Conservation (phyloP, 2,113 vertebrate genomes). For the Cololabis saira region DNA sequence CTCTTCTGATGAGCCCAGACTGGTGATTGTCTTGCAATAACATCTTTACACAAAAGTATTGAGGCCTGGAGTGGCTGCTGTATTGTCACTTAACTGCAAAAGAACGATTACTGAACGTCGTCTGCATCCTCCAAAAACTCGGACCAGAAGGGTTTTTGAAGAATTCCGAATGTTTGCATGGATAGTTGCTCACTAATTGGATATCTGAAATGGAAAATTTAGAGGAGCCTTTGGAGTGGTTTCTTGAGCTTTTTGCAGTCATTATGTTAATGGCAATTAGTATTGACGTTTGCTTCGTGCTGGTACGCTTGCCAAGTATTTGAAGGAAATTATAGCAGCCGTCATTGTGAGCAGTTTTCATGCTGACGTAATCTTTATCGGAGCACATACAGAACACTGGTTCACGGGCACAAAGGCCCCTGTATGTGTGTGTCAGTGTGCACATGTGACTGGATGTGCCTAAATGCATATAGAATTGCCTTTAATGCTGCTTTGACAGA, state of each 20-base stretch:
- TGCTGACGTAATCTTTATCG: slow-evolving; percentile 47
- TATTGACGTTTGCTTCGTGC: slow-evolving; percentile 65
- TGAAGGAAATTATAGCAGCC: slow-evolving; percentile 52
- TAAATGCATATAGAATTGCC: slow-evolving; percentile 43
- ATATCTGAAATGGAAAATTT: slow-evolving; percentile 39
- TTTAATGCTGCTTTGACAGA: slow-evolving; percentile 39
- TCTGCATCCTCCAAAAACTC: slow-evolving; percentile 17
- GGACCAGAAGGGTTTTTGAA: slow-evolving; percentile 26
- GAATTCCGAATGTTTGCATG: slow-evolving; percentile 27
- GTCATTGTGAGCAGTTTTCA: slow-evolving; percentile 46
- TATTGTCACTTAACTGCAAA: slow-evolving; percentile 43
- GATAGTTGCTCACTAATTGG: slow-evolving; percentile 30
- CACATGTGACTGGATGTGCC: slow-evolving; percentile 21
- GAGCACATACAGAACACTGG: slow-evolving; percentile 7
- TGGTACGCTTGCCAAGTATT: slow-evolving; percentile 56
- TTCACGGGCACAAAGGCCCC: slow-evolving; percentile 25
- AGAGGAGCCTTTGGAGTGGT: slow-evolving; percentile 23
- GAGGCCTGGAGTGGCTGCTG: slow-evolving; percentile 17
- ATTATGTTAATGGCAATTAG: slow-evolving; percentile 72
- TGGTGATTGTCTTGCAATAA: slow-evolving; percentile 35
- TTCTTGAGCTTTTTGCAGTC: slow-evolving; percentile 61
- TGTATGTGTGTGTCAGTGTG: slow-evolving; percentile 14
- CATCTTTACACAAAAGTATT: slow-evolving; percentile 37
- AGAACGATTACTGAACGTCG: slow-evolving; percentile 25
- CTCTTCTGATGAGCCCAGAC: slow-evolving; percentile 26